phyloP scores from a whole-genome alignment of 2,113 vertebrate genomes.

The sheep (Ovis aries) region DNA sequence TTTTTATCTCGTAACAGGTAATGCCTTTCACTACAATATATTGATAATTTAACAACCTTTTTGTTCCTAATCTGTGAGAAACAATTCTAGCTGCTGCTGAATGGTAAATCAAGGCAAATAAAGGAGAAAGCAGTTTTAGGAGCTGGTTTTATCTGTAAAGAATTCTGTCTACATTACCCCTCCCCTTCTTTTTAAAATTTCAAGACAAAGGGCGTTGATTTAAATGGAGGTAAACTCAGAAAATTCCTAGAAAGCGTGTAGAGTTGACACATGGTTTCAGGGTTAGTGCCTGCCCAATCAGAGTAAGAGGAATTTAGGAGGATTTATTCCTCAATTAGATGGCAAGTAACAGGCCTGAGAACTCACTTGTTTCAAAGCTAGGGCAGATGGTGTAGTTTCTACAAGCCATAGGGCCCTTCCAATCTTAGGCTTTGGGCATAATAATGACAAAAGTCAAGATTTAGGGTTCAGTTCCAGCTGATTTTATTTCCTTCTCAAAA shows the following conservation, averaged over 20 bases:
- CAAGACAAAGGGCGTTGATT: conserved; percentile 47
- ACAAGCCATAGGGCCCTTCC: not conserved
- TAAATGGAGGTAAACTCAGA: conserved; percentile 31
- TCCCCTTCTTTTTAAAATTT: not conserved
- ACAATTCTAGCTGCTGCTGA: not conserved
- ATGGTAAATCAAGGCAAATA: not conserved
- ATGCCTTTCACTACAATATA: not conserved
- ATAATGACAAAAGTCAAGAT: conserved; percentile 78
- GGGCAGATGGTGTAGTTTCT: not conserved
- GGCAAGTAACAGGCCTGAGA: not conserved
- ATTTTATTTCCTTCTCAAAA: conserved; percentile 99
- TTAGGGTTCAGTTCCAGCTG: conserved; percentile 99
- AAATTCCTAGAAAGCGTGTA: conserved; percentile 75
- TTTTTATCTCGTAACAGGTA: not conserved
- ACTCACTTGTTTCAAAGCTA: not conserved
- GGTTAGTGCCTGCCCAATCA: conserved; percentile 60
- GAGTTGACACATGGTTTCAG: conserved; percentile 46
- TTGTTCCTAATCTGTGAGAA: not conserved
- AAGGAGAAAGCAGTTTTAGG: conserved; percentile 37
- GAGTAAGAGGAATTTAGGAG: conserved; percentile 7
- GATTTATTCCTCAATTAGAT: conserved; percentile 33
- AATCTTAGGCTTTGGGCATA: not conserved
- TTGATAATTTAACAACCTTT: not conserved
- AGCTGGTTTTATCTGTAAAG: not conserved
- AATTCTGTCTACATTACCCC: not conserved